These are phyloP conservation scores for Dipus sagitta DNA, from an alignment of 2,797 vertebrate genomes.

Conservation along the genomic window DNA sequence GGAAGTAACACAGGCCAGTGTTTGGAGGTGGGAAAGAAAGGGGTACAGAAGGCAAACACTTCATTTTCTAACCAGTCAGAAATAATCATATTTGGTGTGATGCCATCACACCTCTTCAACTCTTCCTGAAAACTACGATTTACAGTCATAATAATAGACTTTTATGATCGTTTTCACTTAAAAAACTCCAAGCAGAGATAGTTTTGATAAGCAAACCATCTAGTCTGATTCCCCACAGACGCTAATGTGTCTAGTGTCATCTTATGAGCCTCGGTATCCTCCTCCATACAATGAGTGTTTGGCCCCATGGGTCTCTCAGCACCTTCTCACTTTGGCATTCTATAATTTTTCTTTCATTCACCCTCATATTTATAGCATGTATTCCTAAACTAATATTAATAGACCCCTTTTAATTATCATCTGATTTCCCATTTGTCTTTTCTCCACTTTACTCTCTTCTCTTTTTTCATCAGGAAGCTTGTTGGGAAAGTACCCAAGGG, in stretches of 20 bases:
- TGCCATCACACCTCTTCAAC: neutral
- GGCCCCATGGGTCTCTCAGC: neutral
- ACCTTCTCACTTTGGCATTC: neutral
- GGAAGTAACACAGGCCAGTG: neutral
- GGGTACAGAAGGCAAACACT: neutral
- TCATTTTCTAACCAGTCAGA: neutral
- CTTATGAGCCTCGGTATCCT: neutral
- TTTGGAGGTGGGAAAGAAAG: neutral
- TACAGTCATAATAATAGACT: neutral
- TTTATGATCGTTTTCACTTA: neutral
- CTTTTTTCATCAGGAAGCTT: constrained; percentile 26
- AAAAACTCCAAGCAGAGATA: neutral
- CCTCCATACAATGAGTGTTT: neutral
- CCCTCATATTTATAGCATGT: neutral
- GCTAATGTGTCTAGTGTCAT: neutral
- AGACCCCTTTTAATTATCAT: neutral
- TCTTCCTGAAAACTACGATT: neutral
- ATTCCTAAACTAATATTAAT: constrained; percentile 32
- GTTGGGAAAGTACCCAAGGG: constrained; percentile 28
- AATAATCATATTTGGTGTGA: neutral
- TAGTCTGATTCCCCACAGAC: neutral
- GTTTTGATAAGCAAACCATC: neutral
- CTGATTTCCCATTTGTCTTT: constrained; percentile 41
- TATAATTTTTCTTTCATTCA: neutral
- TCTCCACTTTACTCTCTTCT: neutral